phyloP scores from a whole-genome alignment of 2,113 vertebrate species.

The Oryzias javanicus region DNA sequence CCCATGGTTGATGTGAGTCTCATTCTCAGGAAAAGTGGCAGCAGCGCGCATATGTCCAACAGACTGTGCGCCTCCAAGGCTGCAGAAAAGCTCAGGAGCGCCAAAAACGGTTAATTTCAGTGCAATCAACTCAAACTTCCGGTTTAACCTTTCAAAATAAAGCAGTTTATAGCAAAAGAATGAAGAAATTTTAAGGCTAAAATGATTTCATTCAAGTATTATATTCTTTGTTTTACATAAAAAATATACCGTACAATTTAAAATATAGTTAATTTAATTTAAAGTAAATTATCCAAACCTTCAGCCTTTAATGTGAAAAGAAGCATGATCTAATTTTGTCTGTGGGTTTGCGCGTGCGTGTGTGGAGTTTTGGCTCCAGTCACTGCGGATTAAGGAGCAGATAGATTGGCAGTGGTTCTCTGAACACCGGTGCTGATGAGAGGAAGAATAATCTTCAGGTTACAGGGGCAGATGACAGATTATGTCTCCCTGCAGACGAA shows the following conservation, averaged over 20 bases:
- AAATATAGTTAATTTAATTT: conserved; percentile 26
- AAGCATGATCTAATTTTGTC: conserved; percentile 1
- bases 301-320: too few species aligned
- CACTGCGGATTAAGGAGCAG: conserved; percentile 54
- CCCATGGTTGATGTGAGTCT: background rate
- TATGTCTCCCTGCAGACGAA: conserved; percentile 42
- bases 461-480: conserved; percentile 58
- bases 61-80: conserved; percentile 10
- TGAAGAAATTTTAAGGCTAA: too few species aligned
- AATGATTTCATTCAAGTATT: too few species aligned
- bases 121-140: background rate
- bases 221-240: too few species aligned
- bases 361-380: conserved; percentile 17
- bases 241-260: background rate
- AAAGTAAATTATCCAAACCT: background rate
- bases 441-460: conserved; percentile 71
- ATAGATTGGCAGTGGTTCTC: conserved; percentile 50
- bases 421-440: conserved; percentile 60
- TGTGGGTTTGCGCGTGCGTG: conserved; percentile 13
- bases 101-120: background rate
- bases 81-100: conserved; percentile 10
- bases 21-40: background rate
- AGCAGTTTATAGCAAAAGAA: too few species aligned
- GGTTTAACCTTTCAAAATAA: conserved; percentile 38
- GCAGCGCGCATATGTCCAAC: background rate